Conservation (phyloP, 2,888 invertebrate species). For the Terebella lapidaria region DNA sequence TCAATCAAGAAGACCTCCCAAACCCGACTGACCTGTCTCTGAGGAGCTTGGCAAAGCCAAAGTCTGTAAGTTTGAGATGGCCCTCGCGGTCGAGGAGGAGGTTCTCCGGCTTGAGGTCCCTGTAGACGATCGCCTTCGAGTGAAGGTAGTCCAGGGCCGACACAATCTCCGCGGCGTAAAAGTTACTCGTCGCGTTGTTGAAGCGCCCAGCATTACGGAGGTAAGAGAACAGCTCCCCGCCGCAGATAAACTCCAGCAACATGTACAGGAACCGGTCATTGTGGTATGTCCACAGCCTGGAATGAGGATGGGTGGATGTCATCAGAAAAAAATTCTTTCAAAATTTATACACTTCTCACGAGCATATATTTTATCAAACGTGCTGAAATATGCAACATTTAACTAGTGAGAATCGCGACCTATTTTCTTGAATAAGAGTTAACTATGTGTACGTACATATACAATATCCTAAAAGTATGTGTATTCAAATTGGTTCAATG, state of each 20-base stretch:
- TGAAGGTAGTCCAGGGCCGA: conserved; percentile 91
- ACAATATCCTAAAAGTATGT: too few species aligned
- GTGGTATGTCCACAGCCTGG: conserved; percentile 84
- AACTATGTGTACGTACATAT: too few species aligned
- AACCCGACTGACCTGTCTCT: conserved; percentile 72
- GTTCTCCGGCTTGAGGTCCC: conserved; percentile 67
- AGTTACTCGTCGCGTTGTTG: conserved; percentile 70
- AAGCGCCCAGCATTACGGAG: conserved; percentile 87
- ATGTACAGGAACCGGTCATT: conserved; percentile 90
- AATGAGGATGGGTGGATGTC: too few species aligned
- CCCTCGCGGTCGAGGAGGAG: conserved; percentile 85
- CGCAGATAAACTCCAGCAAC: conserved; percentile 91
- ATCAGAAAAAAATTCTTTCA: too few species aligned
- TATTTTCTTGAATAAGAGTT: too few species aligned
- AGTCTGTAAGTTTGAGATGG: conserved; percentile 95
- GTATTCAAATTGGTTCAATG: too few species aligned
- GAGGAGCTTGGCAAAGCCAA: conserved; percentile 93
- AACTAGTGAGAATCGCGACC: too few species aligned
- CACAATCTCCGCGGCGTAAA: conserved; percentile 92
- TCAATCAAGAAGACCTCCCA: too few species aligned
- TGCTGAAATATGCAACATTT: too few species aligned
- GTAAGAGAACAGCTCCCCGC: conserved; percentile 95
- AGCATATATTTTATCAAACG: too few species aligned
- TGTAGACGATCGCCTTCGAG: conserved; percentile 59
- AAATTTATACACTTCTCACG: too few species aligned